These are phyloP conservation scores for Rhabditophanes sp. DNA, from an alignment of 2,888 invertebrate species.

Conservation along the genomic window DNA sequence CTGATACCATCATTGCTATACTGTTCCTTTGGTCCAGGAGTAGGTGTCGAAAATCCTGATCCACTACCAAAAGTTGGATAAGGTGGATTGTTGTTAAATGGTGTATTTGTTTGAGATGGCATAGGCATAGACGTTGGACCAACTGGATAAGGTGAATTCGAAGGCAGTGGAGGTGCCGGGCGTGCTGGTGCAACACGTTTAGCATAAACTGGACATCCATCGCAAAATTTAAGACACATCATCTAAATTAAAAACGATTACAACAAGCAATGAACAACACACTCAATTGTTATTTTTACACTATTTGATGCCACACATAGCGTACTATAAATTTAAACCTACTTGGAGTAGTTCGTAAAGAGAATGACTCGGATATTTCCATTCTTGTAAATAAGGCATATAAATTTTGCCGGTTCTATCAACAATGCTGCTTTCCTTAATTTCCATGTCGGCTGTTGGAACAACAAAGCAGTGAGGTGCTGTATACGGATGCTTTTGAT, in stretches of 20 bases:
- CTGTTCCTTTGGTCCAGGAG: neutral
- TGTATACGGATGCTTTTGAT: constrained; percentile 89
- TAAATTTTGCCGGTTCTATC: constrained; percentile 88
- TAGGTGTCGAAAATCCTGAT: constrained; percentile 1
- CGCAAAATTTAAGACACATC: constrained; percentile 78
- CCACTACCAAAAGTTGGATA: too few species aligned
- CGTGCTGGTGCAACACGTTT: constrained; percentile 42
- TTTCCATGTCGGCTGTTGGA: constrained; percentile 78
- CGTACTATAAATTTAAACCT: constrained; percentile 7
- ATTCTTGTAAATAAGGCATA: constrained; percentile 85
- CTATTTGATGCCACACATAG: too few species aligned
- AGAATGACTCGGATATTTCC: constrained; percentile 64
- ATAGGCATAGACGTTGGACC: constrained; percentile 10
- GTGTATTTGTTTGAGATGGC: constrained; percentile 17
- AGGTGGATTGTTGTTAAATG: constrained; percentile 6
- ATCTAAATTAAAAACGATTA: constrained; percentile 46
- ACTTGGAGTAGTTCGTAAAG: constrained; percentile 67
- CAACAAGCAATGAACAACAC: too few species aligned
- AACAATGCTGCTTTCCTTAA: constrained; percentile 80
- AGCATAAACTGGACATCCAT: constrained; percentile 69
- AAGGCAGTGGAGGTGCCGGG: constrained; percentile 43
- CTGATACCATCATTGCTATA: too few species aligned
- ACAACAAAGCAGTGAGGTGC: constrained; percentile 75
- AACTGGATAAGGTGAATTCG: constrained; percentile 50
- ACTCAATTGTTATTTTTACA: too few species aligned